A percentile compares a stretch with the other conserved stretches of the same genome.
Conservation (phyloP, 2,888 invertebrate species). For the Amphimallon solstitiale region DNA sequence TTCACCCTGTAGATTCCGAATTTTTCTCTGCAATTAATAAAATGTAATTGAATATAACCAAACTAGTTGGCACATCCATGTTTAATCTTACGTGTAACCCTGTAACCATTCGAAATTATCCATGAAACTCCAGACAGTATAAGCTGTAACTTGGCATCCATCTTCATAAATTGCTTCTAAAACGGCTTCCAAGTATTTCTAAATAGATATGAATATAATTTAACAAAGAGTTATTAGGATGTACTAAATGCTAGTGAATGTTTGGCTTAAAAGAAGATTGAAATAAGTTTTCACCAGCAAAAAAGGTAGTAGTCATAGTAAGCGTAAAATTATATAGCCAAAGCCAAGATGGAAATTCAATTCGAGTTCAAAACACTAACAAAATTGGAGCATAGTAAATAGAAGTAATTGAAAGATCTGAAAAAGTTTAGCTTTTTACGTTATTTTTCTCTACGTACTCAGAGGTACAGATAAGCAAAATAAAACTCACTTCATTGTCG, state of each 20-base stretch:
- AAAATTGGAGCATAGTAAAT: too few relatives aligned
- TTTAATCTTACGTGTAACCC: constrained; percentile 65
- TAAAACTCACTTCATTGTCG: too few relatives aligned
- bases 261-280: not conserved
- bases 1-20: constrained; percentile 76
- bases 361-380: too few relatives aligned
- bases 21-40: constrained; percentile 46
- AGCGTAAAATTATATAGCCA: too few relatives aligned
- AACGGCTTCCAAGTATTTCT: constrained; percentile 62
- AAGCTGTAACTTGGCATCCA: constrained; percentile 66
- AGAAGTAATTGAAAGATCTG: too few relatives aligned
- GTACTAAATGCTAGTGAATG: too few relatives aligned
- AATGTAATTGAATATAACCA: not conserved
- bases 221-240: too few relatives aligned
- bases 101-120: constrained; percentile 68
- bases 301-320: too few relatives aligned
- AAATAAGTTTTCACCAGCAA: not conserved
- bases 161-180: constrained; percentile 63
- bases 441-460: too few relatives aligned
- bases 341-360: too few relatives aligned
- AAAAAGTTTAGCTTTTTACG: too few relatives aligned
- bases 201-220: not conserved
- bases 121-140: constrained; percentile 63
- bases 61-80: not conserved
- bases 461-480: too few relatives aligned